These are phyloP conservation scores for Ciconia nigra DNA, from an alignment of 2,797 vertebrate species.

Conservation along the genomic window DNA sequence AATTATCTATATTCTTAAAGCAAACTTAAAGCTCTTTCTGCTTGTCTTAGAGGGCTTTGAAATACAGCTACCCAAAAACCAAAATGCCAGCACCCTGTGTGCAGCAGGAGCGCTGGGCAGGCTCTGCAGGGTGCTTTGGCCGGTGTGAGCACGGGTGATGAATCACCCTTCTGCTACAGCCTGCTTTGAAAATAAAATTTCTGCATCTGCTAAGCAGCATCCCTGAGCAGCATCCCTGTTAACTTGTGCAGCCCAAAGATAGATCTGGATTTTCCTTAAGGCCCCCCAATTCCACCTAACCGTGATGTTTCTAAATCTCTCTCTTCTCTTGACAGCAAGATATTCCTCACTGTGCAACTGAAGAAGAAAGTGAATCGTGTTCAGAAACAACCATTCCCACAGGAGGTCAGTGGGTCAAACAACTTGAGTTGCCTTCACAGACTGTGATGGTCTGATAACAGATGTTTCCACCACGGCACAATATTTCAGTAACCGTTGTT, in stretches of 20 bases:
- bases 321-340: background rate
- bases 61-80: background rate
- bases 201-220: background rate
- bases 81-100: rapidly evolving
- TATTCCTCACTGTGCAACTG: background rate
- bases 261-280: background rate
- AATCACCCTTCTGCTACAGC: background rate
- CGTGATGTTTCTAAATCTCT: background rate
- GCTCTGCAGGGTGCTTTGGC: rapidly evolving
- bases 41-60: background rate
- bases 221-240: background rate
- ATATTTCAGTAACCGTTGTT: background rate
- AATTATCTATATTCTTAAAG: background rate
- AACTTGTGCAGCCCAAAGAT: background rate
- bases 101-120: background rate
- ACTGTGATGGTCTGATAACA: background rate
- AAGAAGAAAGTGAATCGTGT: background rate
- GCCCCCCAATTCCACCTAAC: background rate
- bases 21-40: background rate
- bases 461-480: background rate
- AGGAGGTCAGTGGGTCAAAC: background rate
- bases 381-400: background rate
- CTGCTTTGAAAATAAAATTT: background rate
- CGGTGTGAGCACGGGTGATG: rapidly evolving
- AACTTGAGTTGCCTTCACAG: background rate